Evolutionary conservation across 2,888 invertebrate genomes (phyloP), one percentile per base, ranked within the genome.

Genomic region (Sympetrum striolatum): DNA sequence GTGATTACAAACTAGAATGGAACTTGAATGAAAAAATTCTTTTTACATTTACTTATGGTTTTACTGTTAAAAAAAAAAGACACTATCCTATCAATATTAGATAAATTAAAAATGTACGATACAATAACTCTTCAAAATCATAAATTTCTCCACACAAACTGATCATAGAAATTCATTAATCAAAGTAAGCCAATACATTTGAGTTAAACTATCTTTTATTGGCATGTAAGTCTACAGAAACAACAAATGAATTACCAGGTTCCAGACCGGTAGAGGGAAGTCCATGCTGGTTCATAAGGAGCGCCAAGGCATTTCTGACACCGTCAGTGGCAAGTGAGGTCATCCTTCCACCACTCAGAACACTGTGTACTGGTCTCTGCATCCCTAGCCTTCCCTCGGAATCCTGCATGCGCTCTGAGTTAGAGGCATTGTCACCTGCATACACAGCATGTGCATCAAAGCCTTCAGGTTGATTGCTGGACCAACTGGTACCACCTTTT

Each of bases 261-360:
- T 93, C 93, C 92, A 93, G 93, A 92, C 92, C 92, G 91, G 92
- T 93, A 90, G 93, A 93, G 91, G 93, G 91, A 18, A 94, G 93
- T 92, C 95, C 94, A 91, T 95, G 95, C 91, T 94, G 94, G 48
- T 94, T 93, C 92, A 95, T 93, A 91, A 95, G 93, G 91, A 94
- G 94, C 80, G 94, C 94, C 86, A 95, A 93, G 14, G 95, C 94
- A 64, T 94, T 94, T 91, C 94, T 94, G 73, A 95, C 94, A 58
- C 94, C 94, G 60, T 94, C 93, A 3, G 94, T 94, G 22, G 94
- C 94, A 64, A 94, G 91, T 90, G 93, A 93, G 15, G 94, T 93
- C 79, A 90, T 48, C 90, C 90, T 81, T 35, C 90, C 80, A 22
- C 53, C 35, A 60, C 90, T 37, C 53, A 53, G 60, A 6, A 82